Conservation (phyloP, 2,888 invertebrate species). For the Lycia hirtaria region DNA sequence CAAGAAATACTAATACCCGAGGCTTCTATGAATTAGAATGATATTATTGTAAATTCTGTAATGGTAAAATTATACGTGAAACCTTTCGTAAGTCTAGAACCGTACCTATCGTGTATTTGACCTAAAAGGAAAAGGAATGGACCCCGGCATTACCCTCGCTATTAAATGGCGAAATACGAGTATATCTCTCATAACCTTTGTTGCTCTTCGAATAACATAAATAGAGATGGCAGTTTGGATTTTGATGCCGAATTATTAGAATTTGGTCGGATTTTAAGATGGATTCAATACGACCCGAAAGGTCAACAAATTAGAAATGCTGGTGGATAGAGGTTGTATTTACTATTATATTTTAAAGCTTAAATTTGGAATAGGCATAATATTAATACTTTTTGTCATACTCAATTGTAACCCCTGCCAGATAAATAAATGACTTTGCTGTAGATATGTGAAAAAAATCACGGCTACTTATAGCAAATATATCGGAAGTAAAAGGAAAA, state of each 20-base stretch:
- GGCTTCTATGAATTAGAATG: neutral
- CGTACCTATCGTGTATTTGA: constrained; percentile 15
- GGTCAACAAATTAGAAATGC: too few species aligned
- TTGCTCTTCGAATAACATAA: constrained; percentile 2
- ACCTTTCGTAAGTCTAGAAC: constrained; percentile 23
- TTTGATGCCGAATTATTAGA: too few species aligned
- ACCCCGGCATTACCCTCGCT: constrained; percentile 9
- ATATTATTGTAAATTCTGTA: constrained; percentile 3
- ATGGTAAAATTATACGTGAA: constrained; percentile 8
- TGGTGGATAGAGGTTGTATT: too few species aligned
- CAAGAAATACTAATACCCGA: neutral
- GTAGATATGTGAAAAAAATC: too few species aligned
- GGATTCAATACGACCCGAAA: too few species aligned
- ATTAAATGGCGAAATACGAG: constrained; percentile 24
- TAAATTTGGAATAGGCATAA: too few species aligned
- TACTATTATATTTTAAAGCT: too few species aligned
- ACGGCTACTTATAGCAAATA: too few species aligned
- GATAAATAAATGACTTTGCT: too few species aligned
- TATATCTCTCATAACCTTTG: constrained; percentile 10
- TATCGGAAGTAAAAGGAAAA: too few species aligned
- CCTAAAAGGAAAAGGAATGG: constrained; percentile 16
- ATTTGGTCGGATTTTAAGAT: constrained; percentile 1
- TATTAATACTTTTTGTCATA: too few species aligned
- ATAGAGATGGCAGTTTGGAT: constrained; percentile 6
- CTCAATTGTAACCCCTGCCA: too few species aligned